Percentiles rank a stretch among this genome's conserved stretches.
Conservation (phyloP, 2,113 vertebrate genomes). For the Tenrec ecaudatus region DNA sequence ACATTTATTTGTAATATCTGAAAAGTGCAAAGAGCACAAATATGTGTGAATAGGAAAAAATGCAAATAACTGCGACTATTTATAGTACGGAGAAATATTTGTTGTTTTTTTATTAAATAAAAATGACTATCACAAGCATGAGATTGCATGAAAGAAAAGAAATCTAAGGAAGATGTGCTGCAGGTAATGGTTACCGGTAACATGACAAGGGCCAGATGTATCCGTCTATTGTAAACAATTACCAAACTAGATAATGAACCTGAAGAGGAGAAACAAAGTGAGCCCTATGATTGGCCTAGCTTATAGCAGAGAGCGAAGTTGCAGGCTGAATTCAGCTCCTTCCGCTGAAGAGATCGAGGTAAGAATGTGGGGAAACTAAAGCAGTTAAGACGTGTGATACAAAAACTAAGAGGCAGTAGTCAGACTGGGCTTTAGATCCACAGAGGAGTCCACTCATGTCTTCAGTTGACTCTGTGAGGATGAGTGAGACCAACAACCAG, state of each 20-base stretch:
- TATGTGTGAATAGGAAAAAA: background rate
- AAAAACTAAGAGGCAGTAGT: background rate
- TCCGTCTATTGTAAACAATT: background rate
- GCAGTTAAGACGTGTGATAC: background rate
- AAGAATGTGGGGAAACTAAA: background rate
- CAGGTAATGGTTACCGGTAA: background rate
- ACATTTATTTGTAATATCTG: conserved; percentile 12
- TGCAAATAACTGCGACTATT: background rate
- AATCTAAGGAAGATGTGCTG: background rate
- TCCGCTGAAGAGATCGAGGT: background rate
- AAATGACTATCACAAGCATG: background rate
- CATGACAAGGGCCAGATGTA: background rate
- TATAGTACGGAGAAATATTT: too few species aligned
- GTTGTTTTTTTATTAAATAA: too few species aligned
- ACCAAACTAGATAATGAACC: background rate
- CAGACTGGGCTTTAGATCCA: background rate
- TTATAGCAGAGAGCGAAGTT: background rate
- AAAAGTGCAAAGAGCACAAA: background rate
- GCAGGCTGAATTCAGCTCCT: background rate
- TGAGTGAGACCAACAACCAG: background rate
- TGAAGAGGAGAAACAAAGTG: background rate
- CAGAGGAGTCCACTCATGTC: background rate
- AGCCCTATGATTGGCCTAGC: background rate
- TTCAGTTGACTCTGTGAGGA: background rate
- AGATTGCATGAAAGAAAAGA: background rate